Percentiles rank a stretch among this genome's conserved stretches.
These are phyloP conservation scores for Hyperoodon ampullatus DNA, from an alignment of 2,113 vertebrate genomes.

Conservation along the genomic window DNA sequence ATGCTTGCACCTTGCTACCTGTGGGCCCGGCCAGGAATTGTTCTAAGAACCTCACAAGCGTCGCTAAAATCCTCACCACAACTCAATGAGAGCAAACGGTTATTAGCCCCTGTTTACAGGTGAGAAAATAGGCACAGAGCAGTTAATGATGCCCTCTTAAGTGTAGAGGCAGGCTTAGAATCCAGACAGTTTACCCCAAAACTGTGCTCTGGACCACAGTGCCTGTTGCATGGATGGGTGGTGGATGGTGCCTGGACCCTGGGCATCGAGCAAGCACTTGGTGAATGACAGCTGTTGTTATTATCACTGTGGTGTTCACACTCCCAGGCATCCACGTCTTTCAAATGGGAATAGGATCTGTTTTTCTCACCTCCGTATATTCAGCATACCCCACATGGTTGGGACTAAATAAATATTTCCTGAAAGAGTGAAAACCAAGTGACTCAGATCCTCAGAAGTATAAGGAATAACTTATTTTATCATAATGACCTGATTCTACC, in stretches of 20 bases:
- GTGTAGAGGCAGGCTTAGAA: not conserved
- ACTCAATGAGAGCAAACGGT: not conserved
- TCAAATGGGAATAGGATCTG: not conserved
- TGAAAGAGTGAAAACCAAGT: not conserved
- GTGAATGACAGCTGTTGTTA: not conserved
- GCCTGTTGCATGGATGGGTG: not conserved
- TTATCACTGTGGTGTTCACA: not conserved
- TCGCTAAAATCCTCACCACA: not conserved
- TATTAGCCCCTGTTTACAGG: not conserved
- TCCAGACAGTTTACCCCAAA: rapidly evolving
- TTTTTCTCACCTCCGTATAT: not conserved
- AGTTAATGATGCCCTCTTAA: not conserved
- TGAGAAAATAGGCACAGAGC: not conserved
- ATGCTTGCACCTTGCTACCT: rapidly evolving
- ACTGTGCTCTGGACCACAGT: not conserved
- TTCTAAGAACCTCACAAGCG: not conserved
- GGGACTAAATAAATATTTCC: not conserved
- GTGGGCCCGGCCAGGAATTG: not conserved
- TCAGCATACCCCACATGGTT: no score
- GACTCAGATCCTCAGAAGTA: not conserved
- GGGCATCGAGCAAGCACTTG: not conserved
- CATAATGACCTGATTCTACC: not conserved
- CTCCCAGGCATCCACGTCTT: rapidly evolving
- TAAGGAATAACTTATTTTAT: not conserved
- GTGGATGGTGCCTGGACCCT: not conserved